Evolutionary conservation across 2,888 invertebrate genomes (phyloP).

Genomic region (Watsonalla cultraria): DNA sequence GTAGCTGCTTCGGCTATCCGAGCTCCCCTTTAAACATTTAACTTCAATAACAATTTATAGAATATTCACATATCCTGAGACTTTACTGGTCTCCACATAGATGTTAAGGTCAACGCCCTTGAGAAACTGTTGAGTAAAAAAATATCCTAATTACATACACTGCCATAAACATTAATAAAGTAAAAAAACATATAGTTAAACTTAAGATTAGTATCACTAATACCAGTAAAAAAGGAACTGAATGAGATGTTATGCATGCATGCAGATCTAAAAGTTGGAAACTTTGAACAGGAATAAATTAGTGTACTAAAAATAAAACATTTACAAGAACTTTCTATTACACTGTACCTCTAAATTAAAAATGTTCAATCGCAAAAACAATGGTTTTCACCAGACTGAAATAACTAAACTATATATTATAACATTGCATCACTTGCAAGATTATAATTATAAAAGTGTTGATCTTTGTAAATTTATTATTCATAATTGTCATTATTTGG

Average conservation of each 20-base stretch:
- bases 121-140: neutral
- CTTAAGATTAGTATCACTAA: slow-evolving; percentile 72
- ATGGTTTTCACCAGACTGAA: too few species aligned
- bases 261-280: slow-evolving; percentile 13
- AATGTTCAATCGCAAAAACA: too few species aligned
- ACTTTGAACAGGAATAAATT: neutral
- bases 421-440: too few species aligned
- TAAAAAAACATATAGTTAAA: slow-evolving; percentile 36
- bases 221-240: slow-evolving; percentile 68
- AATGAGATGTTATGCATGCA: slow-evolving; percentile 33
- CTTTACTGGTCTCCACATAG: neutral
- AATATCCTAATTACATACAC: slow-evolving; percentile 1
- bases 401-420: too few species aligned
- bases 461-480: neutral
- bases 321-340: neutral
- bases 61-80: slow-evolving; percentile 1
- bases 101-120: neutral
- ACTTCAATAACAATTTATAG: slow-evolving; percentile 1
- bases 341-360: neutral
- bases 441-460: neutral
- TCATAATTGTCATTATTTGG: neutral
- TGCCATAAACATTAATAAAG: slow-evolving; percentile 26
- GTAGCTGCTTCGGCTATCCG: neutral
- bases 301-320: neutral
- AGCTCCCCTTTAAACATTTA: neutral